Percentiles rank a stretch among this genome's conserved stretches.
Evolutionary conservation across 1,140 invertebrate species (phyloP).

Genomic region (Goniozus legneri): DNA sequence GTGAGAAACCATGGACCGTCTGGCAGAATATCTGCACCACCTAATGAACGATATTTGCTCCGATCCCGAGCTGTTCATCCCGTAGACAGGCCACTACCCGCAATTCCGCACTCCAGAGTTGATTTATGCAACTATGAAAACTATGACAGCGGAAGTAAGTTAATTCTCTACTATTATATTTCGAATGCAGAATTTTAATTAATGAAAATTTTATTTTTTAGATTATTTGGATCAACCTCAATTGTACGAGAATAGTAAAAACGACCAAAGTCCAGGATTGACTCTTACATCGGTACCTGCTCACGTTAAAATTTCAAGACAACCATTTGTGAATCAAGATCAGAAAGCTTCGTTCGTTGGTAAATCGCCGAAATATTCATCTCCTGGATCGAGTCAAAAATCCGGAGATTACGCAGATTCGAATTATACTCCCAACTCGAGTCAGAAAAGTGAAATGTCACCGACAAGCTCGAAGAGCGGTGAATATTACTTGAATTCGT

Average conservation of each 20-base stretch:
- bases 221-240: slow-evolving; percentile 12
- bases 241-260: slow-evolving; percentile 27
- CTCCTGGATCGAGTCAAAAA: slow-evolving; percentile 43
- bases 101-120: slow-evolving; percentile 38
- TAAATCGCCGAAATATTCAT: slow-evolving; percentile 36
- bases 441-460: slow-evolving; percentile 49
- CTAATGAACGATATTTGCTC: slow-evolving; percentile 36
- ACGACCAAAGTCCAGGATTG: slow-evolving; percentile 16
- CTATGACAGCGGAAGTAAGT: no score
- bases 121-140: slow-evolving; percentile 39
- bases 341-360: slow-evolving; percentile 20
- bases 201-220: no score
- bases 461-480: slow-evolving; percentile 48
- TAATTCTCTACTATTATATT: no score
- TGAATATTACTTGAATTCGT: slow-evolving; percentile 45
- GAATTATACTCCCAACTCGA: slow-evolving; percentile 46
- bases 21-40: slow-evolving; percentile 45
- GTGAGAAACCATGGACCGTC: slow-evolving; percentile 41
- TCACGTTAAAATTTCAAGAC: slow-evolving; percentile 32
- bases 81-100: slow-evolving; percentile 42
- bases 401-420: slow-evolving; percentile 48
- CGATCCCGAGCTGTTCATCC: slow-evolving; percentile 39
- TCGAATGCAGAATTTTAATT: no score
- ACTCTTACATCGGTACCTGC: slow-evolving; percentile 31
- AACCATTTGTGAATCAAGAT: slow-evolving; percentile 25